phyloP scores from a whole-genome alignment of 92 coral and sea anemone species.

The Zoanthus sociatus region DNA sequence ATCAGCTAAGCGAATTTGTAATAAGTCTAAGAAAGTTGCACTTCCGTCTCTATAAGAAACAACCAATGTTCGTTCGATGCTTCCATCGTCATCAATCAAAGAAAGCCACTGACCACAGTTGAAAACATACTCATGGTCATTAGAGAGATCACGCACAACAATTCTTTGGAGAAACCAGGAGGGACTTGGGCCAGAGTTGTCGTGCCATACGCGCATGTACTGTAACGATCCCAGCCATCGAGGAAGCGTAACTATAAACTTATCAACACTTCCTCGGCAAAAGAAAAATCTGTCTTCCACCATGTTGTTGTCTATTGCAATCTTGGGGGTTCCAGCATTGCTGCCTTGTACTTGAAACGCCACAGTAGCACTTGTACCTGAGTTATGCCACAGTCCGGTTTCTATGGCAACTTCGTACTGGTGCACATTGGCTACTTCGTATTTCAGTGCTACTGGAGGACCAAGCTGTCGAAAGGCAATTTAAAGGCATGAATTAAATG shows the following conservation, averaged over 20 bases:
- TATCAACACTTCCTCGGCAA: constrained; percentile 63
- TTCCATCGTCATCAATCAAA: constrained; percentile 62
- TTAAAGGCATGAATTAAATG: neutral
- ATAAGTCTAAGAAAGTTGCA: constrained; percentile 28
- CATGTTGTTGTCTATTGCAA: constrained; percentile 9
- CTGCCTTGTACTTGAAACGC: constrained; percentile 15
- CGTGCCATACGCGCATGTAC: constrained; percentile 64
- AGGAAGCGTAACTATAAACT: constrained; percentile 46
- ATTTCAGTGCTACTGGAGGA: constrained; percentile 38
- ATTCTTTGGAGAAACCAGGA: constrained; percentile 67
- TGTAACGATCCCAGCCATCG: constrained; percentile 43
- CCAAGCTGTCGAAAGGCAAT: neutral
- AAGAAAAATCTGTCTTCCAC: constrained; percentile 40
- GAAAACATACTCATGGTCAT: constrained; percentile 52
- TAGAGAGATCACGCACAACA: constrained; percentile 41
- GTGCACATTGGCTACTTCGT: constrained; percentile 1
- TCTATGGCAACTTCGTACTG: constrained; percentile 31
- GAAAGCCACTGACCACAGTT: constrained; percentile 72
- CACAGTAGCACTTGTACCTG: constrained; percentile 22
- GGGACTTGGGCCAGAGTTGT: constrained; percentile 60
- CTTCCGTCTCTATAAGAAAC: neutral
- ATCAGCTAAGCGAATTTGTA: constrained; percentile 48
- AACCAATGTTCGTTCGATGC: constrained; percentile 54
- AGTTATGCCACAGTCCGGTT: constrained; percentile 36
- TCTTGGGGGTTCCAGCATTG: neutral